phyloP scores from a whole-genome alignment of 2,797 vertebrate genomes.

The Notamacropus eugenii region DNA sequence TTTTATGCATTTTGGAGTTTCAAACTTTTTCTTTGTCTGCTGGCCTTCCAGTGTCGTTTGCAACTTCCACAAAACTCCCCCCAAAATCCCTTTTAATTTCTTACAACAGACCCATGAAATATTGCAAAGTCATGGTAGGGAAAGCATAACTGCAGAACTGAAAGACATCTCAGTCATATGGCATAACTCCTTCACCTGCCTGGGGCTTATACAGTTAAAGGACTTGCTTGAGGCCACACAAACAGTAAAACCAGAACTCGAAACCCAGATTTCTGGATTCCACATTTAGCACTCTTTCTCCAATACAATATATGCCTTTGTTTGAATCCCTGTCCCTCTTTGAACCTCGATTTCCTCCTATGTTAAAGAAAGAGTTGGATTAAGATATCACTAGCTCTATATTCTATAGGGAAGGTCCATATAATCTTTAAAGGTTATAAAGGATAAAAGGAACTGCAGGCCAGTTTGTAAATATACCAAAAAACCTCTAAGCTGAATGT shows the following conservation, averaged over 20 bases:
- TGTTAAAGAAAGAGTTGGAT: not conserved
- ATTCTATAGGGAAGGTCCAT: not conserved
- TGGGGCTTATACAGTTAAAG: not conserved
- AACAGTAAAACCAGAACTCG: not conserved
- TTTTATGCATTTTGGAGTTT: not conserved
- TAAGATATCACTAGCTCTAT: not conserved
- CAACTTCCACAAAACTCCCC: not conserved
- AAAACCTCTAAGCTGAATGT: not conserved
- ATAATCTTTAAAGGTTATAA: not conserved
- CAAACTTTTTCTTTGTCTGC: not conserved
- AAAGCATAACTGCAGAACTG: not conserved
- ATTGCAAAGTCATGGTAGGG: not conserved
- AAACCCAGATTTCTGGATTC: not conserved
- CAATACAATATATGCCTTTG: not conserved
- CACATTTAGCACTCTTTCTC: not conserved
- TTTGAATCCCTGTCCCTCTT: not conserved
- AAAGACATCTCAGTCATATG: not conserved
- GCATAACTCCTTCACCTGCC: not conserved
- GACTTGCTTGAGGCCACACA: not conserved
- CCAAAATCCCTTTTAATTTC: not conserved
- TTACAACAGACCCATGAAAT: not conserved
- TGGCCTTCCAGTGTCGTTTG: not conserved
- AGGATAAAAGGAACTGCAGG: not conserved
- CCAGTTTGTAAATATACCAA: not conserved
- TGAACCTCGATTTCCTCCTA: not conserved